Evolutionary conservation across 2,888 invertebrate species (phyloP).

Genomic region (Morpho deidamia): DNA sequence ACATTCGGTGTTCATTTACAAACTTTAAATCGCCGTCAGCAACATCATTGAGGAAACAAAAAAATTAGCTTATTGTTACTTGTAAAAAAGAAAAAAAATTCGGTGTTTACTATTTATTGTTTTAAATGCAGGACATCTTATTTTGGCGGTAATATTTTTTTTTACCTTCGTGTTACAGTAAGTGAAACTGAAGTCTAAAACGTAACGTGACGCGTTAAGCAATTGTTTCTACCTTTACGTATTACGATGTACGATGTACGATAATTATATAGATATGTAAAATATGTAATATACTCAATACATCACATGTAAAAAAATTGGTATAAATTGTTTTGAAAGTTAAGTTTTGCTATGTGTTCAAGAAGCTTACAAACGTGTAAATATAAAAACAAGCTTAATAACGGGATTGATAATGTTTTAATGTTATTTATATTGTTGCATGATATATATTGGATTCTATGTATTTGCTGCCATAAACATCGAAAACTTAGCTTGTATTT

Average conservation of each 20-base stretch:
- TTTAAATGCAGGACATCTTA: no score
- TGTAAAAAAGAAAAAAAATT: no score
- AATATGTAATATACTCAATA: conserved; percentile 19
- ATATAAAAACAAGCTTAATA: conserved; percentile 5
- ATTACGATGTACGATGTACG: conserved; percentile 18
- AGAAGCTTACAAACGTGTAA: conserved; percentile 13
- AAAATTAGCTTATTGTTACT: no score
- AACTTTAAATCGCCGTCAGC: no score
- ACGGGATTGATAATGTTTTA: conserved; percentile 16
- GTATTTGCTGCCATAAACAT: conserved; percentile 14
- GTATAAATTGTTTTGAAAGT: conserved; percentile 10
- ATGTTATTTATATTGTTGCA: conserved; percentile 6
- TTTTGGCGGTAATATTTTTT: no score
- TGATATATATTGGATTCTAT: conserved; percentile 3
- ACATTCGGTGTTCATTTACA: no score
- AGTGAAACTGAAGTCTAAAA: background rate
- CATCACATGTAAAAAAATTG: conserved; percentile 8
- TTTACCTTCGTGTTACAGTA: background rate
- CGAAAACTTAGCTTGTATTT: conserved; percentile 5
- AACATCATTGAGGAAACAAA: no score
- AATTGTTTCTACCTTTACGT: conserved; percentile 11
- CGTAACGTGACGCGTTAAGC: background rate
- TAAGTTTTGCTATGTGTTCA: conserved; percentile 25
- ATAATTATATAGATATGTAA: conserved; percentile 10
- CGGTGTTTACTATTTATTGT: no score